These are phyloP conservation scores for Muricea muricata DNA, from an alignment of 92 coral and sea anemone species.

Conservation along the genomic window DNA sequence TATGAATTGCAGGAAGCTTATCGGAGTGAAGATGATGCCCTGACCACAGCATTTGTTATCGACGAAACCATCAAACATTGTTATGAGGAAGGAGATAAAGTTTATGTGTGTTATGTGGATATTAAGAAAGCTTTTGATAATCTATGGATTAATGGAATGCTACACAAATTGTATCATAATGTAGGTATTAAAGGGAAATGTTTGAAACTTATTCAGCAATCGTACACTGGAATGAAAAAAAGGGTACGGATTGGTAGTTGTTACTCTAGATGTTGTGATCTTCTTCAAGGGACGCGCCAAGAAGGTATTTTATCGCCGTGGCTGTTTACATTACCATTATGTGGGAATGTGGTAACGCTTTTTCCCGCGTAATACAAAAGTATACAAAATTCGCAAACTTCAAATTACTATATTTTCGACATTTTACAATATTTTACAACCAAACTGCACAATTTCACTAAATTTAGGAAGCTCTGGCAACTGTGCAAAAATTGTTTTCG, in stretches of 20 bases:
- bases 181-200: neutral
- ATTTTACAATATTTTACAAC: no score
- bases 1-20: neutral
- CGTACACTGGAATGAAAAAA: neutral
- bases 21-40: neutral
- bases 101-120: neutral
- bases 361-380: no score
- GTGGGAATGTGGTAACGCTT: no score
- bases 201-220: neutral
- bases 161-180: neutral
- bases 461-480: no score
- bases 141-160: conserved; percentile 14
- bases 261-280: neutral
- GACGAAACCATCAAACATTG: neutral
- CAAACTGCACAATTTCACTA: no score
- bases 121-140: neutral
- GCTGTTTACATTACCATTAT: no score
- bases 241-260: neutral
- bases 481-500: no score
- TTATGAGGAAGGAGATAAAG: neutral
- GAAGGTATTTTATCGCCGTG: neutral
- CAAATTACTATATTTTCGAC: no score
- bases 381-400: no score
- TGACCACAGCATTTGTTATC: neutral
- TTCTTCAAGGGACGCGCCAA: neutral